A percentile compares a stretch with the other conserved stretches of the same genome.
phyloP scores from a whole-genome alignment of 2,113 vertebrate genomes.

The Athene noctua region DNA sequence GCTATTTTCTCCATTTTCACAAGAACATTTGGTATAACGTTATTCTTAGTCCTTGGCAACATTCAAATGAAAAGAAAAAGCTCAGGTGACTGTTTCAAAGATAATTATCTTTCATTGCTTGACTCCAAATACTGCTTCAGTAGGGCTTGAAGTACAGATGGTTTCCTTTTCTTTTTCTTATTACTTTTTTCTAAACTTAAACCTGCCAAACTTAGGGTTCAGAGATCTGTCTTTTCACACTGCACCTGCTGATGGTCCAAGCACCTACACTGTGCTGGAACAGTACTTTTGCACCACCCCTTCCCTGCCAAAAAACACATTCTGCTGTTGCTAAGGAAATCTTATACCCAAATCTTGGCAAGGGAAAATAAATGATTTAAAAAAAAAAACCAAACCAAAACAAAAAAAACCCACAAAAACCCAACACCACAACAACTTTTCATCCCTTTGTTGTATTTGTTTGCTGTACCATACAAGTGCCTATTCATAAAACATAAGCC shows the following conservation, averaged over 20 bases:
- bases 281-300: neutral
- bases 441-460: neutral
- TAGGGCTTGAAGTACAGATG: slow-evolving; percentile 1
- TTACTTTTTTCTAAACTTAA: neutral
- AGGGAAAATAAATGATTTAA: neutral
- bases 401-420: no score
- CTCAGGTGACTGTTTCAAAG: slow-evolving; percentile 46
- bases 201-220: slow-evolving; percentile 12
- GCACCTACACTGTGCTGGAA: slow-evolving; percentile 27
- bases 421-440: neutral
- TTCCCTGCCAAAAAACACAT: slow-evolving; percentile 30
- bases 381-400: neutral
- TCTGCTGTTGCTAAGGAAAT: slow-evolving; percentile 41
- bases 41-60: slow-evolving; percentile 11
- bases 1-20: slow-evolving; percentile 6
- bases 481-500: slow-evolving; percentile 32
- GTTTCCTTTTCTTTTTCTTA: neutral
- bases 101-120: slow-evolving; percentile 1
- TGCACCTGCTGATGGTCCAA: slow-evolving; percentile 29
- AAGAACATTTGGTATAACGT: neutral
- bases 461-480: neutral
- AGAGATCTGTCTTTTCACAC: slow-evolving; percentile 27
- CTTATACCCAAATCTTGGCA: neutral
- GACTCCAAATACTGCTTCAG: neutral
- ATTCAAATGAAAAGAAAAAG: slow-evolving; percentile 20